Percentiles rank a stretch among this genome's conserved stretches.
phyloP scores from a whole-genome alignment of 2,113 vertebrate species.

The Himantopus leucocephalus region DNA sequence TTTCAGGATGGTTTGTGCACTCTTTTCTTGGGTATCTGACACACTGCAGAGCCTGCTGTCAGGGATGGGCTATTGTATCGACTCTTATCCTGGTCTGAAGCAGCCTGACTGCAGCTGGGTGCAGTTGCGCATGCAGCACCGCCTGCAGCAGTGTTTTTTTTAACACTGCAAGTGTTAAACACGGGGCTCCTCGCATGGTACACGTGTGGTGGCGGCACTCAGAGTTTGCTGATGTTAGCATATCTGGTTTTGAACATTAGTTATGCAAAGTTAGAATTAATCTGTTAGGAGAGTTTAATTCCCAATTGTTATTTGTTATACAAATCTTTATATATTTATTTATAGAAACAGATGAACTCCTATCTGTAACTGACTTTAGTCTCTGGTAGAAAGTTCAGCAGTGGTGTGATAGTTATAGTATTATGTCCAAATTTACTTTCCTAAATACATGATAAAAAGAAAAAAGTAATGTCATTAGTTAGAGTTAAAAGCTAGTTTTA shows the following conservation, averaged over 20 bases:
- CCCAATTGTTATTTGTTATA: not conserved
- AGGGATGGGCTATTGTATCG: rapidly evolving
- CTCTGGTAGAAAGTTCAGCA: not conserved
- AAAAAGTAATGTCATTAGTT: not conserved
- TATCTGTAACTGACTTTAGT: not conserved
- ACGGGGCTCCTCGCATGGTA: not conserved
- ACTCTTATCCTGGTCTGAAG: too few species aligned
- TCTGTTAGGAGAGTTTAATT: not conserved
- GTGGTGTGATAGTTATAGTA: not conserved
- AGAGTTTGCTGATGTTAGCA: too few species aligned
- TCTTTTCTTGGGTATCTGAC: not conserved
- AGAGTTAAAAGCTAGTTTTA: not conserved
- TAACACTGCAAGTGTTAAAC: not conserved
- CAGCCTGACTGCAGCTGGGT: not conserved
- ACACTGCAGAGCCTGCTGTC: not conserved
- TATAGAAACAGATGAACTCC: not conserved
- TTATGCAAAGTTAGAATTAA: not conserved
- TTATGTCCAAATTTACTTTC: not conserved
- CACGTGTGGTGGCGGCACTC: rapidly evolving
- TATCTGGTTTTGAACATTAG: not conserved
- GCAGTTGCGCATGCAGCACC: not conserved
- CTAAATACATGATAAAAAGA: not conserved
- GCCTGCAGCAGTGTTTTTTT: not conserved
- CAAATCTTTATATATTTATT: not conserved
- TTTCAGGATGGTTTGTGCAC: not conserved